Evolutionary conservation across 2,797 vertebrate genomes (phyloP).

Genomic region (Mus minutoides): DNA sequence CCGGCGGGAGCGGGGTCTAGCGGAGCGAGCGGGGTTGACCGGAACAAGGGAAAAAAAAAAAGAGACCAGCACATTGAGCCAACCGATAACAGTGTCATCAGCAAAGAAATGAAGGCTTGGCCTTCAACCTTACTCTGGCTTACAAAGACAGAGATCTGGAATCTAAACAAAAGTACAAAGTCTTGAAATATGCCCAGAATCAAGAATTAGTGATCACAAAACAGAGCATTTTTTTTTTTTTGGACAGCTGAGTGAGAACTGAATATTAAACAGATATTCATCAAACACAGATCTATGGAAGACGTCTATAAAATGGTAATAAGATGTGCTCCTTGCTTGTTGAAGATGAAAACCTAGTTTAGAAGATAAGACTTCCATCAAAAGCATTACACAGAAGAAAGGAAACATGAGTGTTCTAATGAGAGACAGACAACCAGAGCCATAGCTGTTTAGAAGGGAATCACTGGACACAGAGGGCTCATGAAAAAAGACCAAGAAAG

Average conservation of each 20-base stretch:
- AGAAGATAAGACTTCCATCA: constrained; percentile 42
- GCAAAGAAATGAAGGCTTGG: constrained; percentile 58
- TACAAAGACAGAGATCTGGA: constrained; percentile 70
- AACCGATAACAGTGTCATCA: constrained; percentile 20
- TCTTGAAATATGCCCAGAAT: constrained; percentile 72
- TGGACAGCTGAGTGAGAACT: constrained; percentile 49
- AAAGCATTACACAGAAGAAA: constrained; percentile 60
- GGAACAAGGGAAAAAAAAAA: too few relatives aligned
- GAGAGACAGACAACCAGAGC: neutral
- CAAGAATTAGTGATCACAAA: constrained; percentile 66
- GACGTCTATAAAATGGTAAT: constrained; percentile 73
- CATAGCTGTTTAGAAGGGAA: neutral
- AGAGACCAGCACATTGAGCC: constrained; percentile 1
- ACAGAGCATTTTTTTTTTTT: constrained; percentile 60
- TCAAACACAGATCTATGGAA: constrained; percentile 65
- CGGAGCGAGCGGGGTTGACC: too few relatives aligned
- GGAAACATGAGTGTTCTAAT: constrained; percentile 24
- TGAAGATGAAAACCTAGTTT: constrained; percentile 29
- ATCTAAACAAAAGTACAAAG: constrained; percentile 60
- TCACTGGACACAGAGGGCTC: neutral
- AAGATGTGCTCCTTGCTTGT: constrained; percentile 66
- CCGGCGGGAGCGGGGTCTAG: too few relatives aligned
- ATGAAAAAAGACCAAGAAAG: neutral
- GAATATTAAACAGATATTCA: constrained; percentile 78
- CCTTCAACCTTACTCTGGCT: constrained; percentile 66